phyloP scores from a whole-genome alignment of 2,113 vertebrate genomes.

The Eclectus roratus region DNA sequence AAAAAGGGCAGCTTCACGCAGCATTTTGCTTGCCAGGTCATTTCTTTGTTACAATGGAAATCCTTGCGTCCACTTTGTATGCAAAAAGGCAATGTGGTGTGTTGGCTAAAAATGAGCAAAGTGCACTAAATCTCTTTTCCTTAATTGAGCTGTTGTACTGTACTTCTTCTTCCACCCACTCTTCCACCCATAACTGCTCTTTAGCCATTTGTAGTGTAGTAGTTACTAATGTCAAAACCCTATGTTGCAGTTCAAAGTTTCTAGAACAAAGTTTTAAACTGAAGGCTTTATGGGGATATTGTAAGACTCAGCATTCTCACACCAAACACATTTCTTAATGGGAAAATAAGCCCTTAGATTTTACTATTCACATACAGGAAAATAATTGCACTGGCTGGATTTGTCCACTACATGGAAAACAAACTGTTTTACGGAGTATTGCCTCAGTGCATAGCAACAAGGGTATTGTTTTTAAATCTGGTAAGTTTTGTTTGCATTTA shows the following conservation, averaged over 20 bases:
- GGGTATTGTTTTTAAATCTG: constrained; percentile 24
- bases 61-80: constrained; percentile 13
- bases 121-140: constrained; percentile 58
- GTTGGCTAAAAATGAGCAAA: constrained; percentile 65
- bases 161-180: constrained; percentile 37
- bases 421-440: constrained; percentile 68
- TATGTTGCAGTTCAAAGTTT: constrained; percentile 43
- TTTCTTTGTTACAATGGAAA: constrained; percentile 54
- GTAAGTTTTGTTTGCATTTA: background rate
- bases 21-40: constrained; percentile 53
- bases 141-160: constrained; percentile 53
- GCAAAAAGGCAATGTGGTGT: constrained; percentile 39
- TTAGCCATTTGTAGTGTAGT: constrained; percentile 48
- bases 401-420: constrained; percentile 67
- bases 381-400: constrained; percentile 60
- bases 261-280: constrained; percentile 28
- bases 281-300: constrained; percentile 54
- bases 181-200: constrained; percentile 45
- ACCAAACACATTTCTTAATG: constrained; percentile 32
- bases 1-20: constrained; percentile 57
- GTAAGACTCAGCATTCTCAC: constrained; percentile 46
- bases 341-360: constrained; percentile 65
- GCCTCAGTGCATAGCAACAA: constrained; percentile 43
- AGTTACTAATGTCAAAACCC: background rate
- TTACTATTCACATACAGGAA: constrained; percentile 63